Percentiles rank a stretch among this genome's conserved stretches.
Evolutionary conservation across 2,797 vertebrate species (phyloP).

Genomic region (Peromyscus melanophrys): DNA sequence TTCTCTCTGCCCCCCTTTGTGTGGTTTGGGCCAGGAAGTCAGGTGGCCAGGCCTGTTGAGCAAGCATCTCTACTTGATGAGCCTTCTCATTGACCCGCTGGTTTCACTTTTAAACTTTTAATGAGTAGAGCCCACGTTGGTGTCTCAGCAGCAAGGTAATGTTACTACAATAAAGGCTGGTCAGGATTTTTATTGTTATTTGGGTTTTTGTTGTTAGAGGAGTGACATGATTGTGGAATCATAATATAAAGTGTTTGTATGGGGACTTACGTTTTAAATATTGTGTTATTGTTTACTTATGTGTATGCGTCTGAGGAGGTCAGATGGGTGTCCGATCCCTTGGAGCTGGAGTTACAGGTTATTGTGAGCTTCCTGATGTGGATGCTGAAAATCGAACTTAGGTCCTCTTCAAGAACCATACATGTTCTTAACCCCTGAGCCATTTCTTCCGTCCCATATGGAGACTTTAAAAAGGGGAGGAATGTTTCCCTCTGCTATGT

Average conservation of each 20-base stretch:
- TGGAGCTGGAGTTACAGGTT: neutral
- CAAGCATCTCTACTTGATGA: neutral
- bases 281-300: neutral
- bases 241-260: neutral
- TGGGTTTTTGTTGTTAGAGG: neutral
- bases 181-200: neutral
- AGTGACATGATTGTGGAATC: neutral
- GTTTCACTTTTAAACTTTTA: neutral
- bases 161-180: neutral
- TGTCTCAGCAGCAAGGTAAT: neutral
- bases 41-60: neutral
- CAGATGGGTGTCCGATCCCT: neutral
- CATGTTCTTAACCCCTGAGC: neutral
- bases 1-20: neutral
- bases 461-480: slow-evolving; percentile 15
- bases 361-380: neutral
- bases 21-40: neutral
- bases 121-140: neutral
- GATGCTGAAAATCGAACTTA: neutral
- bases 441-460: neutral
- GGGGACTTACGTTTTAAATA: neutral
- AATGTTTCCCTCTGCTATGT: neutral
- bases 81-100: neutral
- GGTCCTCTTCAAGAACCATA: neutral
- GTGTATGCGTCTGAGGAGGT: neutral